These are phyloP conservation scores for Oeneis ivallda DNA, from an alignment of 2,888 invertebrate genomes.

Conservation along the genomic window DNA sequence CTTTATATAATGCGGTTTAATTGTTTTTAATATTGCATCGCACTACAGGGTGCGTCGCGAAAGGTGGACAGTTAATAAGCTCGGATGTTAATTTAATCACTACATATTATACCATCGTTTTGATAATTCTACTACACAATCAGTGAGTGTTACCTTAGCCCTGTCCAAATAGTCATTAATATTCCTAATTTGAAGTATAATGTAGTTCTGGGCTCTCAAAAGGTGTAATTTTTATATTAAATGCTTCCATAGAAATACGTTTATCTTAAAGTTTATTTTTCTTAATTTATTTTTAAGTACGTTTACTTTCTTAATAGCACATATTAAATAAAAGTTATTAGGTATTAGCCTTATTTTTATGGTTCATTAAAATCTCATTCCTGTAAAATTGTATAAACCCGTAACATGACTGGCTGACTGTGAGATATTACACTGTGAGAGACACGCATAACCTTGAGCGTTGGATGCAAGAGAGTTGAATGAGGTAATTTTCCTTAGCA, in stretches of 20 bases:
- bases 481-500: no score
- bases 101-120: constrained; percentile 26
- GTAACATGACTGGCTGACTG: no score
- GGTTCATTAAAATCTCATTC: no score
- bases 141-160: constrained; percentile 34
- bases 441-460: no score
- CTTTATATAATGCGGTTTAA: constrained; percentile 57
- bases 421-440: no score
- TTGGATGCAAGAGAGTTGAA: no score
- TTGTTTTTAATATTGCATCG: constrained; percentile 67
- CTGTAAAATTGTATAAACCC: no score
- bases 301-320: no score
- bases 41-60: constrained; percentile 61
- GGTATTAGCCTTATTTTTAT: no score
- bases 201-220: not conserved
- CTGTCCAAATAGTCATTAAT: constrained; percentile 19
- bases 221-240: constrained; percentile 9
- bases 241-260: not conserved
- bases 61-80: constrained; percentile 59
- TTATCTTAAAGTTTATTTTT: constrained; percentile 8
- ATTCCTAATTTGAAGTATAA: constrained; percentile 5
- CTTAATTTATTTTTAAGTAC: constrained; percentile 5
- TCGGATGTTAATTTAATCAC: constrained; percentile 26
- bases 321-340: no score
- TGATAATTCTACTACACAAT: constrained; percentile 37